phyloP scores from a whole-genome alignment of 2,888 invertebrate species.

The Eumerus sabulonum region DNA sequence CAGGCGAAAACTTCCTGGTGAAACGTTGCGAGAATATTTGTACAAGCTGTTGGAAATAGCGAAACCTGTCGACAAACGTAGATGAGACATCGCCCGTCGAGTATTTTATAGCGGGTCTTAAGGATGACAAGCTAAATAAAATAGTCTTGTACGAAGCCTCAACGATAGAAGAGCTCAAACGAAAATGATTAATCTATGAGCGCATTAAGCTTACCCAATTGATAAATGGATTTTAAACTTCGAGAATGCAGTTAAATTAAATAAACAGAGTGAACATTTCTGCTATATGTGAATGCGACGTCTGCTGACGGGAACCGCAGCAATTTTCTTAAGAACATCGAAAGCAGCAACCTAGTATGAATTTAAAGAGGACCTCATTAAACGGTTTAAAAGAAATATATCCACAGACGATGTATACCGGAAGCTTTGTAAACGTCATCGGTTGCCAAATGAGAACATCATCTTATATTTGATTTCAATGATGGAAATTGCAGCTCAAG shows the following conservation, averaged over 20 bases:
- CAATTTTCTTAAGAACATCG: conserved; percentile 10
- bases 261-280: conserved; percentile 1
- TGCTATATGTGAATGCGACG: conserved; percentile 10
- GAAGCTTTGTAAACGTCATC: not conserved
- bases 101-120: too few relatives aligned
- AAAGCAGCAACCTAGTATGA: not conserved
- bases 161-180: too few relatives aligned
- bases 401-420: conserved; percentile 3
- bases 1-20: too few relatives aligned
- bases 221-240: conserved; percentile 22
- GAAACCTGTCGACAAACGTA: too few relatives aligned
- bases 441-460: not conserved
- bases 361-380: not conserved
- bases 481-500: not conserved
- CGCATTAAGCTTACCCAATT: conserved; percentile 8
- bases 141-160: too few relatives aligned
- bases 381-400: not conserved
- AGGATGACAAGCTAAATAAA: too few relatives aligned
- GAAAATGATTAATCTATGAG: too few relatives aligned
- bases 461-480: not conserved
- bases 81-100: too few relatives aligned
- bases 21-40: too few relatives aligned
- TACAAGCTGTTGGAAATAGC: too few relatives aligned
- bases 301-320: conserved; percentile 8
- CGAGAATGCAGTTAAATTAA: conserved; percentile 6